Evolutionary conservation across 2,888 invertebrate species (phyloP).

Genomic region (Melolontha melolontha): DNA sequence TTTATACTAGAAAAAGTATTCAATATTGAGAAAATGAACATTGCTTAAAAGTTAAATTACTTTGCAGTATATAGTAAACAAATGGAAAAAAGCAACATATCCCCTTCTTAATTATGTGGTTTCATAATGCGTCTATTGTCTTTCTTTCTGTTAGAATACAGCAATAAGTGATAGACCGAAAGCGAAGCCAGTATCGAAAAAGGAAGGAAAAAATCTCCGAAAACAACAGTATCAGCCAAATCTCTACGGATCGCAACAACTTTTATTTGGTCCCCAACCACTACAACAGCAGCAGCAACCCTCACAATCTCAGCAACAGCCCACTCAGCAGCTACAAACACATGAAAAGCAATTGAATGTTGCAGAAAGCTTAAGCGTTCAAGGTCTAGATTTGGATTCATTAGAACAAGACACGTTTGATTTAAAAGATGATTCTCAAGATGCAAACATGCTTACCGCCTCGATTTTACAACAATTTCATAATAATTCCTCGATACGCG

Average conservation of each 20-base stretch:
- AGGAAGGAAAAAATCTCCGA: slow-evolving; percentile 80
- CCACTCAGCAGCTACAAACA: slow-evolving; percentile 51
- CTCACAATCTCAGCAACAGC: slow-evolving; percentile 67
- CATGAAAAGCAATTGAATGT: slow-evolving; percentile 53
- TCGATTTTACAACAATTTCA: slow-evolving; percentile 64
- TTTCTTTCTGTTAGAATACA: slow-evolving; percentile 68
- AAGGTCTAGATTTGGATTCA: slow-evolving; percentile 59
- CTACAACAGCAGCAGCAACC: slow-evolving; percentile 69
- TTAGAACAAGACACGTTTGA: slow-evolving; percentile 57
- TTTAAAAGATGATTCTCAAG: slow-evolving; percentile 59
- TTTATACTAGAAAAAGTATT: too few relatives aligned
- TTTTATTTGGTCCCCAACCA: slow-evolving; percentile 56
- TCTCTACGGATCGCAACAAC: slow-evolving; percentile 64
- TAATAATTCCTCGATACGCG: slow-evolving; percentile 57
- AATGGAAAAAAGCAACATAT: too few relatives aligned
- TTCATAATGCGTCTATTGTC: slow-evolving; percentile 14
- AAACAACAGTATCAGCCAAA: slow-evolving; percentile 67
- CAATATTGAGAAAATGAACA: too few relatives aligned
- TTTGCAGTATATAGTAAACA: too few relatives aligned
- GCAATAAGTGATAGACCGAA: slow-evolving; percentile 88
- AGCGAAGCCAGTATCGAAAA: slow-evolving; percentile 84
- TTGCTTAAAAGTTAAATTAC: too few relatives aligned
- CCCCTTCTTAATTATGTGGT: too few relatives aligned
- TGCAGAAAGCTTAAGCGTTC: slow-evolving; percentile 58
- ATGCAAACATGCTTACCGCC: slow-evolving; percentile 59